Base-by-base conservation (phyloP, 30 jellyfish, hydroid and myxozoan species). In the Hydractinia symbiolongicarpus region DNA sequence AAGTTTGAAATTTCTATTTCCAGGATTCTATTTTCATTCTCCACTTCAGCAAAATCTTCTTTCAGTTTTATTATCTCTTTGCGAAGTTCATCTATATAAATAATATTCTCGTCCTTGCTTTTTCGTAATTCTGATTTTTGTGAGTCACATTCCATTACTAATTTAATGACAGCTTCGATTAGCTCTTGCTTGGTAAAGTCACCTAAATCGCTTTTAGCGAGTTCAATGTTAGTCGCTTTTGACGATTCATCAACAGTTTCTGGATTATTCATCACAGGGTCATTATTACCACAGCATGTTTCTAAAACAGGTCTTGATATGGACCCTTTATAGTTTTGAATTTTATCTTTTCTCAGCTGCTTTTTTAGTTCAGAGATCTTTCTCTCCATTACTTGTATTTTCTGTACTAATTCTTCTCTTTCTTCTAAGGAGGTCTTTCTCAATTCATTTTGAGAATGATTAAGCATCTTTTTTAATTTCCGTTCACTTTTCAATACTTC, bases 401-500 rank as follows among this genome's bases (percentile, higher is more conserved):
- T 64, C 40, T 64, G 74, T 64, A n/a, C 40, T 13, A 64, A 6
- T 51, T 64, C 74, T 51, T 64, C 74, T 64, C 40, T 64, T 64
- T 64, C 74, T n/a, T n/a, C 74, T 64, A 64, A 64, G 40, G 74
- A 64, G 19, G 74, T 6, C 16, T 13, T 64, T 64, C 40, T 64
- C 17, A 64, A 13, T 64, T n/a, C 19, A 13, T 64, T 64, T 44
- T 64, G 40, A 7, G 19, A n/a, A 13, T 64, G 19, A n/a, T 44
- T 64, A n/a, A 64, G 40, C 19, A 64, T 64, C 6, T 8, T 64
- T 64, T 64, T 64, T 13, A 64, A 44, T 13, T 64, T 51, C 40
- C 74, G 9, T 64, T 64, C 74, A 51, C 74, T 64, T 7, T 64
- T 51, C 40, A 64, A 64, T n/a, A 64, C 74, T 13, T 64, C 74